Percentiles rank a stretch among this genome's conserved stretches.
Conservation (phyloP, 1,140 invertebrate genomes). For the Coptotermes formosanus region DNA sequence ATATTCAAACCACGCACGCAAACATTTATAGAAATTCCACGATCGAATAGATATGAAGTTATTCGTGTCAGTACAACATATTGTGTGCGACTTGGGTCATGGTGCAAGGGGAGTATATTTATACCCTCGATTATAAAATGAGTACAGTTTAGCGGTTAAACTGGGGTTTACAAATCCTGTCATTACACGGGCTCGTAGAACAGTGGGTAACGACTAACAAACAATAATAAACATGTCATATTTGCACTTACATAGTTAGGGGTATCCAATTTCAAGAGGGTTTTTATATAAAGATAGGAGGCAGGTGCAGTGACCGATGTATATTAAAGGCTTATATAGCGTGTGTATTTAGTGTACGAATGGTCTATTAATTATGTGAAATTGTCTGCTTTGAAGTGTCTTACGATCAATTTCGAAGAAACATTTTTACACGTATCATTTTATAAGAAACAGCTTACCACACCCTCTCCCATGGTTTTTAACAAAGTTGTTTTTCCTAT, state of each 20-base stretch:
- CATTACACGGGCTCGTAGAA: neutral
- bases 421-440: no score
- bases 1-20: neutral
- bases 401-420: no score
- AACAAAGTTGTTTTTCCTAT: no score
- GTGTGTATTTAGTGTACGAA: no score
- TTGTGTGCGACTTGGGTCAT: neutral
- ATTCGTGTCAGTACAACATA: neutral
- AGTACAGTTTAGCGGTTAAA: constrained; percentile 13
- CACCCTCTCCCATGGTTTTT: no score
- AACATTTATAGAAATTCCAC: neutral
- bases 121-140: neutral
- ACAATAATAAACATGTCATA: neutral
- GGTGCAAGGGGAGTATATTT: neutral
- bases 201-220: neutral
- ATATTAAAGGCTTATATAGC: no score
- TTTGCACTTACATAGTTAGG: neutral
- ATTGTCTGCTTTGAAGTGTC: no score
- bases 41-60: neutral
- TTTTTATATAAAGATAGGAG: no score
- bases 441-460: no score
- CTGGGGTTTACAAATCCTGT: neutral
- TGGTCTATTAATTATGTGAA: no score
- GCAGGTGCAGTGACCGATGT: no score
- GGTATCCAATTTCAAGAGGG: neutral